Evolutionary conservation across 2,797 vertebrate species (phyloP).

Genomic region (Gallinago stenura): DNA sequence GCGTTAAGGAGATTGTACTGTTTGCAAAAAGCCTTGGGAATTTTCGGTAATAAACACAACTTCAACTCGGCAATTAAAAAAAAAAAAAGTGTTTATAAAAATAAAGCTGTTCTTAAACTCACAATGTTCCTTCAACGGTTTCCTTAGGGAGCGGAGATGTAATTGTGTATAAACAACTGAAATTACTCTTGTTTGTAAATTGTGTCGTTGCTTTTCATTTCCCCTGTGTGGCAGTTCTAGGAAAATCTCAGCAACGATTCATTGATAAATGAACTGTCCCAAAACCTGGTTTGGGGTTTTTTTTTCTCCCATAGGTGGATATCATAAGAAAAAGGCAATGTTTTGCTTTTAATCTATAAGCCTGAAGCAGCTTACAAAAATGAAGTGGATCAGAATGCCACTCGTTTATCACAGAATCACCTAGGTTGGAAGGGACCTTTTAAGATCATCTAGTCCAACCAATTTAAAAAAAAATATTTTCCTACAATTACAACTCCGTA

Average conservation of each 20-base stretch:
- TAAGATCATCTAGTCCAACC: too few species aligned
- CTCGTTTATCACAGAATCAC: neutral
- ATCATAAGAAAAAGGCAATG: neutral
- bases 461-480: neutral
- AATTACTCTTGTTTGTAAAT: conserved; percentile 51
- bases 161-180: conserved; percentile 54
- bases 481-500: neutral
- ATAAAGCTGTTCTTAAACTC: conserved; percentile 65
- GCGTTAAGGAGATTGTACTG: neutral
- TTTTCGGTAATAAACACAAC: conserved; percentile 60
- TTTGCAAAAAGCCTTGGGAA: conserved; percentile 46
- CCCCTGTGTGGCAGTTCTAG: neutral
- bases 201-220: conserved; percentile 19
- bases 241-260: conserved; percentile 42
- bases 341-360: neutral
- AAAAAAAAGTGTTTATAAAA: conserved; percentile 61
- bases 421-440: too few species aligned
- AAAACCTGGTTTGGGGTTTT: neutral
- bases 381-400: neutral
- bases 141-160: conserved; percentile 55
- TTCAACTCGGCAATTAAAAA: conserved; percentile 47
- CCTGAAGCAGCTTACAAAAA: neutral
- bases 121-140: conserved; percentile 49
- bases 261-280: conserved; percentile 6
- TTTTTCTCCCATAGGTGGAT: neutral